phyloP scores from a whole-genome alignment of 2,113 vertebrate genomes.

The Jacana jacana region DNA sequence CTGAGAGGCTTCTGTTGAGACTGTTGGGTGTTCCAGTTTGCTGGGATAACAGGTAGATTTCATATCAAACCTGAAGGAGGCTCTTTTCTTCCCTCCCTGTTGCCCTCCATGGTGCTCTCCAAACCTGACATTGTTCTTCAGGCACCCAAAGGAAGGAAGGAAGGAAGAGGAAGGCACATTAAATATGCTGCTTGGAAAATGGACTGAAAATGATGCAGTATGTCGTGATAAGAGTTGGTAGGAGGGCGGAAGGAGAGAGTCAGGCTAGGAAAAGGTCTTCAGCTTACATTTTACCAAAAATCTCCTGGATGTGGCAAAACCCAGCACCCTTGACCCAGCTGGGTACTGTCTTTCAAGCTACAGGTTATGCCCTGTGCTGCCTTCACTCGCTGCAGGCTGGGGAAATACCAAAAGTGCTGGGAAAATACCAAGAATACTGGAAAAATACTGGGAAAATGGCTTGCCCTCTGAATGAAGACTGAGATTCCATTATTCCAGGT shows the following conservation, averaged over 20 bases:
- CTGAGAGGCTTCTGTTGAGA: neutral
- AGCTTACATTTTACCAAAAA: neutral
- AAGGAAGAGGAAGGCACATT: neutral
- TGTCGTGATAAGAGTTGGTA: neutral
- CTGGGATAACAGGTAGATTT: neutral
- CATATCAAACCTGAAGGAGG: neutral
- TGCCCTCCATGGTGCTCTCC: neutral
- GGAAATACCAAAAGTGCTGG: neutral
- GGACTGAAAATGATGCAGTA: neutral
- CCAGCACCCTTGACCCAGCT: neutral
- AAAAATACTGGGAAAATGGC: neutral
- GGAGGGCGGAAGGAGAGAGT: neutral
- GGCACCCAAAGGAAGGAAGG: neutral
- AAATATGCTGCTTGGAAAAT: neutral
- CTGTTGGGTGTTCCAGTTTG: neutral
- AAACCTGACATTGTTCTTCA: neutral
- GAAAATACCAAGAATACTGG: neutral
- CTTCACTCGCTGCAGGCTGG: neutral
- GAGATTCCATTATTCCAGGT: neutral
- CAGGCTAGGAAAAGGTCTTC: neutral
- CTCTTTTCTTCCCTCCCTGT: neutral
- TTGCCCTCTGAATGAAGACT: neutral
- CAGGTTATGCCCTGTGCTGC: neutral
- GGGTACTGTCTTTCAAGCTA: neutral
- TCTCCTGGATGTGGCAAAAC: neutral